Evolutionary conservation across 2,797 vertebrate genomes (phyloP).

Genomic region (Choloepus didactylus): DNA sequence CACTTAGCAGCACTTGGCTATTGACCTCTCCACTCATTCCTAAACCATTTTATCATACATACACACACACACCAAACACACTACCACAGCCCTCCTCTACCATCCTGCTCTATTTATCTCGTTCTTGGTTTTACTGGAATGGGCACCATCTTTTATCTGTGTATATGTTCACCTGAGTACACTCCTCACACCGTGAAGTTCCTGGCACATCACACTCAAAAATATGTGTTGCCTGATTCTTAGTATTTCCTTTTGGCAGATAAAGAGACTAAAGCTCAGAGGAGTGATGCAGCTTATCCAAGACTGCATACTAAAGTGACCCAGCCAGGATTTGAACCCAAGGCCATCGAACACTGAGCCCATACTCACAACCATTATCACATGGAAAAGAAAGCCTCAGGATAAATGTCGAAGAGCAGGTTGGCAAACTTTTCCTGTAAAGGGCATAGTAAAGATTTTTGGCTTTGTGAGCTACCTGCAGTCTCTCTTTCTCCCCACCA

Average conservation of each 20-base stretch:
- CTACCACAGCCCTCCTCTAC: not conserved
- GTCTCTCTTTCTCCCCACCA: not conserved
- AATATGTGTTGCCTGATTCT: not conserved
- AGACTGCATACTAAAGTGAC: not conserved
- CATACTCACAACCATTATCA: not conserved
- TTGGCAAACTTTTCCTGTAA: not conserved
- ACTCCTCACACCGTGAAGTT: not conserved
- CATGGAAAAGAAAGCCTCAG: not conserved
- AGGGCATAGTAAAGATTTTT: not conserved
- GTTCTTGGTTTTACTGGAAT: not conserved
- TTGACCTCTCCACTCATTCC: not conserved
- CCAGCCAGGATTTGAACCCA: not conserved
- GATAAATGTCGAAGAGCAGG: not conserved
- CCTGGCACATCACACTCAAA: not conserved
- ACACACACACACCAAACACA: not conserved
- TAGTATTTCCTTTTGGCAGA: slow-evolving; percentile 1
- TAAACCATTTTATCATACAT: not conserved
- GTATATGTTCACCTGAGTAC: not conserved
- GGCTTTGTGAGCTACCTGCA: not conserved
- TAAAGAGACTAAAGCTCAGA: not conserved
- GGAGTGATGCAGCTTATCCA: not conserved
- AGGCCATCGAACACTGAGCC: not conserved
- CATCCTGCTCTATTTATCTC: not conserved
- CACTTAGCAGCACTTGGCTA: not conserved
- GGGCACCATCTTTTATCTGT: not conserved